These are phyloP conservation scores for Microcaecilia unicolor DNA, from an alignment of 2,797 vertebrate genomes.

Conservation along the genomic window DNA sequence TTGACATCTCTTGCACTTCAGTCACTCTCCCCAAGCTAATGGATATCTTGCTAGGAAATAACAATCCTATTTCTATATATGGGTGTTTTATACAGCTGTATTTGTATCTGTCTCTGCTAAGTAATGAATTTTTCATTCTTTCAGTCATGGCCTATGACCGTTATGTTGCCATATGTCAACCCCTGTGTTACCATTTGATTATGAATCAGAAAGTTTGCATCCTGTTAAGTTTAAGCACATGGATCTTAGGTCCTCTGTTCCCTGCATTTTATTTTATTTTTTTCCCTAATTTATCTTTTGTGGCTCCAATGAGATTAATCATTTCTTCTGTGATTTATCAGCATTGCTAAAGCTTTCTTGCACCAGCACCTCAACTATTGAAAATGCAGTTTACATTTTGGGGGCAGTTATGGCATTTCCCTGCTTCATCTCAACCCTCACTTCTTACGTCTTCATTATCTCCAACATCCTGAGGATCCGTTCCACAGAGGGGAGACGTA, in stretches of 20 bases:
- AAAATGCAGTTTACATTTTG: conserved; percentile 19
- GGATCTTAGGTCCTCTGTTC: neutral
- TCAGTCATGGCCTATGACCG: conserved; percentile 16
- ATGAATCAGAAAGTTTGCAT: conserved; percentile 4
- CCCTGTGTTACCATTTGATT: neutral
- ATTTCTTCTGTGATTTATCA: too few species aligned
- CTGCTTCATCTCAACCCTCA: too few species aligned
- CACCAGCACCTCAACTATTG: conserved; percentile 8
- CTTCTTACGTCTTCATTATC: too few species aligned
- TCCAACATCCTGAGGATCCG: too few species aligned
- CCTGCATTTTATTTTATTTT: conserved; percentile 2
- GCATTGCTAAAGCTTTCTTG: too few species aligned
- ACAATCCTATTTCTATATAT: conserved; percentile 5
- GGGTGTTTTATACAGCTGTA: conserved; percentile 12
- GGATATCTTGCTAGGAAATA: conserved; percentile 1
- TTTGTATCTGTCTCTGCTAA: conserved; percentile 12
- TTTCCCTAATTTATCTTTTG: conserved; percentile 16
- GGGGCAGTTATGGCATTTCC: conserved; percentile 20
- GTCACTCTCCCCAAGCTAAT: conserved; percentile 19
- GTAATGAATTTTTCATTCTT: conserved; percentile 7
- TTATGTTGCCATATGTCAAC: conserved; percentile 8
- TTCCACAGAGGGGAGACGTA: too few species aligned
- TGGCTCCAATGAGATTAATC: conserved; percentile 7
- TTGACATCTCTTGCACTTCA: conserved; percentile 14
- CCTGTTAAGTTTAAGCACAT: neutral